Base-by-base conservation (phyloP, 1,140 invertebrate genomes). In the Lucilia cuprina region DNA sequence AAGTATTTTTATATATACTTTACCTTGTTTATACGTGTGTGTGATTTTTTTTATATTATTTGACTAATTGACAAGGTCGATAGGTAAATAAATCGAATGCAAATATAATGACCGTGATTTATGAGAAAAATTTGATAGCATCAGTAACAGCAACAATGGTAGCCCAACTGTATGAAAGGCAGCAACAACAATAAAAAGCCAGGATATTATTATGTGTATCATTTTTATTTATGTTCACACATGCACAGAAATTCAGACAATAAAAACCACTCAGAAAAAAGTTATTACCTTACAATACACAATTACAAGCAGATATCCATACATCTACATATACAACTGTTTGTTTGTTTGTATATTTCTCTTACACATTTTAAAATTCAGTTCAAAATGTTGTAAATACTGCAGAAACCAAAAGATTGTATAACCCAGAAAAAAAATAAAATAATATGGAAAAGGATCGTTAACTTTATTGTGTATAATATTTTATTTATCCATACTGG, bases 81-180 rank as follows among this genome's bases (percentile, higher is more conserved):
- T 70, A 70, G 65, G 65, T 70, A 70, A 70, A 70, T 70, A 70
- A 70, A 70, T 70, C 65, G 65, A 70, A 21, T 70, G 65, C 65
- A 70, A 70, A 70, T 60, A 70, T 70, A 70, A 70, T 70, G 65
- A 70, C n/a, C 65, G 65, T 70, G 65, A 70, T 70, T 70, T 70
- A 70, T 70, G 65, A 21, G 65, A 21, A 70, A 70, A 21, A 70
- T 21, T 70, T 70, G n/a, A 70, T 70, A 70, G 8, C 65, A 70
- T 17, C 14, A n/a, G n/a, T 14, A 60, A 17, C 14, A 17, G n/a
- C 55, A 60, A 14, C 14, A 17, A 3, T n/a, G n/a, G 0, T n/a
- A 60, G 55, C 55, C 25, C 1, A 60, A 14, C 55, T 7, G 14
- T 14, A 60, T 60, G 5, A 41, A 41, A 41, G 41, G 7, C 41